A percentile compares a stretch with the other conserved stretches of the same genome.
phyloP scores from a whole-genome alignment of 1,140 invertebrate species.

The Paramacrobiotus metropolitanus region DNA sequence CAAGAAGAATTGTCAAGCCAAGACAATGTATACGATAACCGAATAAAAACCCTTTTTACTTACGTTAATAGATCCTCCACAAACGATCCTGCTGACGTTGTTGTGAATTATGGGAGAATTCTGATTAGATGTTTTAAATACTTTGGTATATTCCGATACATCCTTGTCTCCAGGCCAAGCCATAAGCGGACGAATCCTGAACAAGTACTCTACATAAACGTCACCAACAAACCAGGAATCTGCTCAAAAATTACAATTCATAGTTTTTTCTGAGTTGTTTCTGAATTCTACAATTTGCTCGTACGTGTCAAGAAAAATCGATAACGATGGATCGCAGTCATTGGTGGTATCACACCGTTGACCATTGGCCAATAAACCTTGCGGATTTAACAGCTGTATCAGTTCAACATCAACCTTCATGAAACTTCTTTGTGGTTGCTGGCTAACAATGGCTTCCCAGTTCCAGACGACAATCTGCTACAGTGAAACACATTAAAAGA shows the following conservation, averaged over 20 bases:
- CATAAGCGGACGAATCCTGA: background rate
- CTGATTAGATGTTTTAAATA: background rate
- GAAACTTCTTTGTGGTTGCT: too few species aligned
- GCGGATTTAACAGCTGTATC: background rate
- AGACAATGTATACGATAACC: background rate
- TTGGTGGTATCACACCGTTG: background rate
- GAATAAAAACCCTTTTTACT: background rate
- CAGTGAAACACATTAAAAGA: too few species aligned
- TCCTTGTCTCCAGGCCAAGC: background rate
- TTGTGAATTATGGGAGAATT: background rate
- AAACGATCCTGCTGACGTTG: background rate
- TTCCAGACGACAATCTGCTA: too few species aligned
- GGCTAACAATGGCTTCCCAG: too few species aligned
- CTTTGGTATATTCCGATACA: background rate
- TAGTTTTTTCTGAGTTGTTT: too few species aligned
- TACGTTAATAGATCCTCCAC: background rate
- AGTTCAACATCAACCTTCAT: background rate
- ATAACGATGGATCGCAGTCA: background rate
- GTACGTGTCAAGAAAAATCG: background rate
- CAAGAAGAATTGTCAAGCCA: background rate
- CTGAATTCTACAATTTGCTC: too few species aligned
- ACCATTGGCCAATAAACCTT: background rate
- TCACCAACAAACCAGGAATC: background rate
- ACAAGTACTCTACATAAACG: too few species aligned
- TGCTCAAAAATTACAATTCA: too few species aligned